Base-by-base conservation (phyloP, 2,888 invertebrate species). In the Therioaphis trifolii region DNA sequence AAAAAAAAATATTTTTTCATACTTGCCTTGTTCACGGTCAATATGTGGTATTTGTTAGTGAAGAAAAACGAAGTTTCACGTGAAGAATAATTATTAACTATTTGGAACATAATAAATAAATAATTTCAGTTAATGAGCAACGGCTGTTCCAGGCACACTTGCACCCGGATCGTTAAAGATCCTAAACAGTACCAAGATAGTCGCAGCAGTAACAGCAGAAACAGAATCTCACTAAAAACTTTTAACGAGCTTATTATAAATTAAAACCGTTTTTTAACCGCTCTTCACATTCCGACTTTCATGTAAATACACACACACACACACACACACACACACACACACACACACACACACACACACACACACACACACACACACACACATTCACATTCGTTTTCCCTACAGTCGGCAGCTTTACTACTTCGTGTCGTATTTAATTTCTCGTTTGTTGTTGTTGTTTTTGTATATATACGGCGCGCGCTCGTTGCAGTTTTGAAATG, bases 161-260 rank as follows among this genome's bases (percentile, higher is more conserved):
- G 46, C 15, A 72, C 15, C 2, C 21, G 49, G 21, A 49, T 78
- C 35, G 49, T 78, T 66, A 66, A 68, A 78, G 63, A 76, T 52
- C 35, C 12, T 78, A 52, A 77, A 40, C 35, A 68, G 49, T 4
- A 7, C 66, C 46, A 21, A 35, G 49, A 77, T 63, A 14, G 69
- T 43, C 27, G 63, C 21, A 46, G 29, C 40, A 43, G 61, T n/a
- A n/a, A n/a, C n/a, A n/a, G n/a, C n/a, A n/a, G n/a, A n/a, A n/a
- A n/a, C n/a, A n/a, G n/a, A n/a, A n/a, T n/a, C 68, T 78, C 78
- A 29, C 78, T 69, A 61, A 72, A 79, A 80, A 80, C 71, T 72
- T 80, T 80, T 80, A 80, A 80, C 80, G 61, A 80, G 80, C 61
- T 61, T 80, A 80, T 80, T 72, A 80, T 72, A 61, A 80, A 72